These are phyloP conservation scores for Spilarctia lutea DNA, from an alignment of 2,888 invertebrate species.

Conservation along the genomic window DNA sequence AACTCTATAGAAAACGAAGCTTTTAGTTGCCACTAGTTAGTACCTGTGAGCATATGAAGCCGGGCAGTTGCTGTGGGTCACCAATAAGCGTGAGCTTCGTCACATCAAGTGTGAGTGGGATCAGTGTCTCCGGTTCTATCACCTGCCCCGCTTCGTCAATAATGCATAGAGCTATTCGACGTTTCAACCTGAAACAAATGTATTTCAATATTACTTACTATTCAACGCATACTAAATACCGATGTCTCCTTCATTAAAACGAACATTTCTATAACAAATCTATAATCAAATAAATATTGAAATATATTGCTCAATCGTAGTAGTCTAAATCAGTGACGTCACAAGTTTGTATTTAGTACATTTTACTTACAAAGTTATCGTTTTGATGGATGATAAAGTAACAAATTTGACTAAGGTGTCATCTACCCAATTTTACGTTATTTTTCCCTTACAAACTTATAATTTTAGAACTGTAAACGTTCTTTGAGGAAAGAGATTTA, in stretches of 20 bases:
- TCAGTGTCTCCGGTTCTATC: constrained; percentile 92
- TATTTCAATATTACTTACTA: neutral
- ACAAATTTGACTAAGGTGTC: no score
- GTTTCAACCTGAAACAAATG: constrained; percentile 62
- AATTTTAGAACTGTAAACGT: neutral
- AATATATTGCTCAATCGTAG: no score
- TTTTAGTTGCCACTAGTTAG: neutral
- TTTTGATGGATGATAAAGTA: no score
- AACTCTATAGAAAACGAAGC: neutral
- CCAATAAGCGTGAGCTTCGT: constrained; percentile 93
- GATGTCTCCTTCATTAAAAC: no score
- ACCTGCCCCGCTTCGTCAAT: constrained; percentile 96
- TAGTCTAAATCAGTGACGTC: no score
- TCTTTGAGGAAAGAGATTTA: neutral
- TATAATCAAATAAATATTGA: no score
- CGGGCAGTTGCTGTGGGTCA: constrained; percentile 94
- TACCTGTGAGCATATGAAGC: constrained; percentile 92
- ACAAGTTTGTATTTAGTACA: no score
- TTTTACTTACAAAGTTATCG: no score
- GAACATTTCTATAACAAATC: no score
- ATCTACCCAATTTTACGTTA: neutral
- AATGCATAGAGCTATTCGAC: constrained; percentile 89
- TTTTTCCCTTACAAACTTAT: neutral
- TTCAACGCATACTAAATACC: neutral
- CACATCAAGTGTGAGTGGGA: constrained; percentile 92